A percentile compares a stretch with the other conserved stretches of the same genome.
These are phyloP conservation scores for Chelonus formosanus DNA, from an alignment of 2,888 invertebrate genomes.

Conservation along the genomic window DNA sequence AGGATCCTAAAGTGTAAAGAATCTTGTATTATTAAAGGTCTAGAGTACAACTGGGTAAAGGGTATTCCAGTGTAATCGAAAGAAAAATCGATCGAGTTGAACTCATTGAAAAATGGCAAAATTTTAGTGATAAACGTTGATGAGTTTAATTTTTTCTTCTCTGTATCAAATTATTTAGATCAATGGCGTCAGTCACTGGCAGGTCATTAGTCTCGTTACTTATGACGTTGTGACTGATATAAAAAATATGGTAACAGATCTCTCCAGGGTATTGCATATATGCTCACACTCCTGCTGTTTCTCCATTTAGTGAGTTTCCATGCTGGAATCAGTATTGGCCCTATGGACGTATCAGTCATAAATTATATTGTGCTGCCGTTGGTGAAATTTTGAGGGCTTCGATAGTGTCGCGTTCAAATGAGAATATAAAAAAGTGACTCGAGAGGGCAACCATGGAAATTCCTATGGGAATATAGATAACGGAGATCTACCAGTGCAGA, in stretches of 20 bases:
- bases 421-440: slow-evolving; percentile 9
- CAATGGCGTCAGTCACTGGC: slow-evolving; percentile 40
- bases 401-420: slow-evolving; percentile 6
- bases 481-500: slow-evolving; percentile 47
- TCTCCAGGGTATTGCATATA: not conserved
- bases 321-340: slow-evolving; percentile 8
- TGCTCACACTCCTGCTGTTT: slow-evolving; percentile 1
- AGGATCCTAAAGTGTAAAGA: slow-evolving; percentile 4
- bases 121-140: slow-evolving; percentile 1
- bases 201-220: slow-evolving; percentile 45
- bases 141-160: slow-evolving; percentile 12
- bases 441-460: not conserved
- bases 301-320: slow-evolving; percentile 4
- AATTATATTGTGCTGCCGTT: slow-evolving; percentile 21
- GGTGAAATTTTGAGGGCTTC: slow-evolving; percentile 20
- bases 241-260: slow-evolving; percentile 40
- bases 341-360: slow-evolving; percentile 20
- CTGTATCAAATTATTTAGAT: not conserved
- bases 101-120: not conserved
- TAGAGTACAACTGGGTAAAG: slow-evolving; percentile 8
- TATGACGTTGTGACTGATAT: slow-evolving; percentile 40
- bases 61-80: not conserved
- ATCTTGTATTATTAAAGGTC: slow-evolving; percentile 7
- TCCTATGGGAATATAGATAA: slow-evolving; percentile 12
- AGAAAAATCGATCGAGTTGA: slow-evolving; percentile 1